Evolutionary conservation across 2,113 vertebrate species (phyloP), one percentile per base, ranked within the genome.

Genomic region (Eulemur macaco): DNA sequence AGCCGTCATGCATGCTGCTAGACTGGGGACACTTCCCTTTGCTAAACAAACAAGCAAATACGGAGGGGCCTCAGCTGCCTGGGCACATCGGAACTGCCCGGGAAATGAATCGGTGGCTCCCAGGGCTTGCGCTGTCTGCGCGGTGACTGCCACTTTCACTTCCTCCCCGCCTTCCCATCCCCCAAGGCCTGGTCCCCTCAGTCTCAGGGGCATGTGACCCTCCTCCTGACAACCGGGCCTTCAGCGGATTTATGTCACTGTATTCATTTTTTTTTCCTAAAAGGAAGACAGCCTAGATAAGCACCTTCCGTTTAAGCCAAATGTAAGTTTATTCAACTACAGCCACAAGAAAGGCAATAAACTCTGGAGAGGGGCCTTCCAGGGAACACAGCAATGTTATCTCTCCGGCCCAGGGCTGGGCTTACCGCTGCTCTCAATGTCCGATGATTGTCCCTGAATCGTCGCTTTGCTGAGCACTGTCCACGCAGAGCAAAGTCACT

Each of bases 41-140:
- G 92, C 89, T 93, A 88, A 93, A 82, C 86, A 93, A 86, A 81
- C 68, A 71, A 76, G 50, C 54, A 89, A 76, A 68, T 29, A 29
- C 50, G 23, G 58, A 86, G 42, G 34, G 45, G 54, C 25, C 85
- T 56, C 68, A 11, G 81, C 60, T 18, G 31, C 54, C 13, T 31
- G 17, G 13, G 39, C 81, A 29, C 37, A 5, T 1, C 31, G 83
- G 76, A 56, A 76, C 47, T 52, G 34, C 5, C 3, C 42, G 64
- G 29, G 77, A 74, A 45, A 66, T 31, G 73, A 42, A 77, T 85
- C 11, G 12, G 39, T 52, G 71, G 76, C 66, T 45, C 21, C 21
- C 29, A 60, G 37, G 47, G 34, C 50, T 54, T n/a, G n/a, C 12
- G 20, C 31, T 47, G 21, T 52, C 37, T 21, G 37, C 77, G 69